Base-by-base conservation (phyloP, 1,140 invertebrate species). In the Drosophila guanche region DNA sequence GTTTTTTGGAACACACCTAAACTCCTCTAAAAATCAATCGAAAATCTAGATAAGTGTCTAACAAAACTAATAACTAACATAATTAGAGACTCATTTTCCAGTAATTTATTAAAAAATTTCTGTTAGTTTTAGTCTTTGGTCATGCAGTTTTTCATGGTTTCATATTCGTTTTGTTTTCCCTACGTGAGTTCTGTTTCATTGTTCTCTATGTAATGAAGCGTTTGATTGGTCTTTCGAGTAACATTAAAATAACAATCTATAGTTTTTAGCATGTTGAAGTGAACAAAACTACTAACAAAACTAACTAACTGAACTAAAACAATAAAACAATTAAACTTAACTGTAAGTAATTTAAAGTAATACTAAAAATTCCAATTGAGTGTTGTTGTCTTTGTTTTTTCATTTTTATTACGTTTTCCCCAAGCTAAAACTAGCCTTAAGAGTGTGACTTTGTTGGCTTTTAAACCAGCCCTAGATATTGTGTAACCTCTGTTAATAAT, bases 81-180 rank as follows among this genome's bases (percentile, higher is more conserved):
- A 68, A 76, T 27, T 51, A n/a, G 29, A 33, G 29, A 62, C 42
- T 43, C 46, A 58, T 56, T 56, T 54, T 3, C 10, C 33, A 37
- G 33, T 37, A 59, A 27, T 40, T 40, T 52, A 46, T 51, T 70
- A 12, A 40, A 45, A 73, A 23, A 50, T 81, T 73, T 72, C 46
- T 72, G 78, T 86, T 88, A 86, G 83, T 61, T 78, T 33, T 88
- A 88, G 83, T 86, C 74, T 88, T 69, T 86, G 83, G 83, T 86
- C 70, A 81, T 86, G 81, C 77, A 56, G 61, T 81, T 70, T 27
- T 43, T 60, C 62, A 43, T 42, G 23, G 10, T 50, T 88, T 56
- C 4, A n/a, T 56, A 45, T 51, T 58, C 27, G 51, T 4, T 41
- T 65, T 63, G 50, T 12, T 50, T 56, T 58, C n/a, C 5, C 56